Percentiles rank a stretch among this genome's conserved stretches.
Conservation (phyloP, 2,113 vertebrate genomes). For the Pangasianodon hypophthalmus region DNA sequence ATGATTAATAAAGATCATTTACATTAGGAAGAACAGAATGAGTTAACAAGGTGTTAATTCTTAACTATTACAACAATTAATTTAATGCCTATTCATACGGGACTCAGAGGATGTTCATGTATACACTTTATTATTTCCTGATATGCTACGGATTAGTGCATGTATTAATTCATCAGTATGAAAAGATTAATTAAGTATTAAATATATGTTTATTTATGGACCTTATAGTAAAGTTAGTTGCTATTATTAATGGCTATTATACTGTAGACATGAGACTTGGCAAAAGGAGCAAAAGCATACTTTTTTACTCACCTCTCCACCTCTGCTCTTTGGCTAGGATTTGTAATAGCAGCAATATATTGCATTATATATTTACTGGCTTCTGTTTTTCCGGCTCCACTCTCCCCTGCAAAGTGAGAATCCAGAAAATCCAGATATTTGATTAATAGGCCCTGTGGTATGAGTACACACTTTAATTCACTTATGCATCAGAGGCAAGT, state of each 20-base stretch:
- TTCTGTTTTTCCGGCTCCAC: conserved; percentile 96
- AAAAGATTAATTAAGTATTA: not conserved
- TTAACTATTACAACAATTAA: not conserved
- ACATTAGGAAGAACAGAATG: not conserved
- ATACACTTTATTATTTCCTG: not conserved
- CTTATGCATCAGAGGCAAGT: not conserved
- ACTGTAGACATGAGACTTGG: not conserved
- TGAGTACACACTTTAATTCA: not conserved
- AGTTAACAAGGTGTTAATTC: not conserved
- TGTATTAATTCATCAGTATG: not conserved
- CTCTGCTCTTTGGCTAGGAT: conserved; percentile 92
- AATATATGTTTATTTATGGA: not conserved
- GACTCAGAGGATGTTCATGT: not conserved
- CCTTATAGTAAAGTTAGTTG: not conserved
- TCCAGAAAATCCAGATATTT: not conserved
- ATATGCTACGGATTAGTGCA: not conserved
- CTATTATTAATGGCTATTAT: not conserved
- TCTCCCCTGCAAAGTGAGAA: conserved; percentile 82
- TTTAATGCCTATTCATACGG: not conserved
- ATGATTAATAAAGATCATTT: no score
- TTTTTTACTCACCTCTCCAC: conserved; percentile 87
- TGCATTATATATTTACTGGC: conserved; percentile 99
- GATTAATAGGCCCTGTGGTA: no score
- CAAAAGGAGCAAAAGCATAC: not conserved
- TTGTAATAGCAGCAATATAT: conserved; percentile 98